Evolutionary conservation across 2,888 invertebrate species (phyloP).

Genomic region (Lepetodrilus schrolli): DNA sequence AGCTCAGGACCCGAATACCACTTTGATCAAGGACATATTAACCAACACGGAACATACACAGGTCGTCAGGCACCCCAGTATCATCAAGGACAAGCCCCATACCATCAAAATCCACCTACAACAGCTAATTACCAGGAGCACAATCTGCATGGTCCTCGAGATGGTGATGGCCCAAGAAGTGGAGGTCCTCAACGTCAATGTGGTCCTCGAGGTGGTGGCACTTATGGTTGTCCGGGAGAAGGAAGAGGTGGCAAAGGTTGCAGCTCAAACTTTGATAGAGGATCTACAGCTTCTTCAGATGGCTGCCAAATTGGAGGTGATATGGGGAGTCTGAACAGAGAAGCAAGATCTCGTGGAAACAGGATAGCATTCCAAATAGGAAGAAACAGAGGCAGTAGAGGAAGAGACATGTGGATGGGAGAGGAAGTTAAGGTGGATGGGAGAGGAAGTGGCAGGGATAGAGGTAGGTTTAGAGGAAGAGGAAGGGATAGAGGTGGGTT

Average conservation of each 20-base stretch:
- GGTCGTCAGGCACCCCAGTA: too few relatives aligned
- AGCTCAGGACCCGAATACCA: too few relatives aligned
- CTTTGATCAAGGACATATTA: too few relatives aligned
- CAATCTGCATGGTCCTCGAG: too few relatives aligned
- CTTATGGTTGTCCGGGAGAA: neutral
- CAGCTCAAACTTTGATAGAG: too few relatives aligned
- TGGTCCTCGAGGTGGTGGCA: too few relatives aligned
- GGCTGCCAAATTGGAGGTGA: neutral
- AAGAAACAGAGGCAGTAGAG: neutral
- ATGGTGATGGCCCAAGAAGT: too few relatives aligned
- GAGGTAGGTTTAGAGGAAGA: neutral
- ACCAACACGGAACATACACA: too few relatives aligned
- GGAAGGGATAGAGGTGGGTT: neutral
- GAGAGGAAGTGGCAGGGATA: neutral
- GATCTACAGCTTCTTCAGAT: neutral
- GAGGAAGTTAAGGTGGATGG: neutral
- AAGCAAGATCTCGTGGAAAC: neutral
- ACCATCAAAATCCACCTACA: neutral
- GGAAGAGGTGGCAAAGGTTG: neutral
- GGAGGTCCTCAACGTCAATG: too few relatives aligned
- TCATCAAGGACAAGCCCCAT: neutral
- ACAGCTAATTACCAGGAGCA: too few relatives aligned
- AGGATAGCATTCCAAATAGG: neutral
- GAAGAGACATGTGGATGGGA: constrained; percentile 9
- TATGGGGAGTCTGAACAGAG: too few relatives aligned